Base-by-base conservation (phyloP, 2,888 invertebrate species). In the Habroteleia sp. region DNA sequence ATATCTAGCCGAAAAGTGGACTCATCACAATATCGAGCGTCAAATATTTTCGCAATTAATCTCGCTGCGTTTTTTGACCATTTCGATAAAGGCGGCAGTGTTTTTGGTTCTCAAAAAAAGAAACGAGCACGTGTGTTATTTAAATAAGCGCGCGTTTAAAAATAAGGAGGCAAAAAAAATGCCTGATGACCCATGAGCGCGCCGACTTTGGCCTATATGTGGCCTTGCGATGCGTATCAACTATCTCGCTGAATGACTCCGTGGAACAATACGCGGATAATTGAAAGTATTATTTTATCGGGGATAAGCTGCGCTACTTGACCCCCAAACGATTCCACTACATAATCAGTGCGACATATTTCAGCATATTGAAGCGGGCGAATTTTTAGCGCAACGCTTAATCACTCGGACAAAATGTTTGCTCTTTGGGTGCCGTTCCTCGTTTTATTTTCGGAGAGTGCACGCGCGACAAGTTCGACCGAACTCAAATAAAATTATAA, bases 261-360 rank as follows among this genome's bases (percentile, higher is more conserved):
- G 13, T 73, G 68, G 60, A 74, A 76, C 72, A 76, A 76, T 76
- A 76, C 58, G 17, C 65, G 10, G 39, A 65, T 54, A 20, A 66
- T 44, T 46, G 50, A 48, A 50, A 72, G 58, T 69, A 69, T 69
- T 62, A 73, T 44, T 63, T 63, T 63, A 63, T 76, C 68, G 69
- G 68, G n/a, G 63, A 69, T 74, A 68, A 68, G 71, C 68, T 72
- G 58, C 66, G 76, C 68, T 71, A 81, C 80, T 56, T 81, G 81
- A 83, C 83, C 82, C 66, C 75, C 74, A 68, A 82, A 84, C 79
- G 77, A 82, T 84, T 84, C 84, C 84, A 84, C 78, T 73, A 13
- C 56, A 50, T 60, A 66, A 68, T 68, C 74, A 42, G 11, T 35
- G 48, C 68, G 74, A 74, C 74, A 68, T 27, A 73, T 58, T 58